Conservation (phyloP, 2,113 vertebrate species). For the Phocoena sinus region DNA sequence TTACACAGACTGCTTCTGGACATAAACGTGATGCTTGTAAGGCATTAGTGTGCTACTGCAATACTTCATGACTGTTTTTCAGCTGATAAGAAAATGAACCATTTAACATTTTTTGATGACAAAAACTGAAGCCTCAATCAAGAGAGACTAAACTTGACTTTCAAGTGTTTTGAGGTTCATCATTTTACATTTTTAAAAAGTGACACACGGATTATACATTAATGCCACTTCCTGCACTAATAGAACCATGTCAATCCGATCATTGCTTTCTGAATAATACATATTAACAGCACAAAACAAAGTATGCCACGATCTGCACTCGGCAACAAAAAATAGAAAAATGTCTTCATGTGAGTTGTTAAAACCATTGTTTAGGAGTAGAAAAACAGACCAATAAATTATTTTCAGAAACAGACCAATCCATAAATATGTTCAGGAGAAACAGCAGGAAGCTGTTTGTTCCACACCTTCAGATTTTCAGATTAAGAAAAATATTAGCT, state of each 20-base stretch:
- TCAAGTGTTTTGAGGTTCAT: constrained; percentile 8
- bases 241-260: not conserved
- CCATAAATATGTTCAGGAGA: not conserved
- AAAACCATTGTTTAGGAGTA: not conserved
- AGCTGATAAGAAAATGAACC: not conserved
- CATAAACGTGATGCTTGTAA: not conserved
- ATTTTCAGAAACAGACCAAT: constrained; percentile 5
- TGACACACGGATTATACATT: constrained; percentile 60
- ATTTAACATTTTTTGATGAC: not conserved
- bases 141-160: not conserved
- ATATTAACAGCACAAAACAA: constrained; percentile 45
- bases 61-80: not conserved
- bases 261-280: constrained; percentile 58
- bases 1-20: not conserved
- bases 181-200: constrained; percentile 50
- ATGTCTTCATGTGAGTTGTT: not conserved
- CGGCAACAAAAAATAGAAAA: constrained; percentile 35
- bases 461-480: not conserved
- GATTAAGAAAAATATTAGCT: constrained; percentile 5
- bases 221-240: constrained; percentile 51
- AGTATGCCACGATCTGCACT: not conserved
- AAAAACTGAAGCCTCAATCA: not conserved
- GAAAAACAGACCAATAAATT: not conserved
- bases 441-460: not conserved
- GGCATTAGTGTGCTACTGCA: not conserved